phyloP scores from a whole-genome alignment of 2,113 vertebrate species.

The pig (Sus scrofa) region DNA sequence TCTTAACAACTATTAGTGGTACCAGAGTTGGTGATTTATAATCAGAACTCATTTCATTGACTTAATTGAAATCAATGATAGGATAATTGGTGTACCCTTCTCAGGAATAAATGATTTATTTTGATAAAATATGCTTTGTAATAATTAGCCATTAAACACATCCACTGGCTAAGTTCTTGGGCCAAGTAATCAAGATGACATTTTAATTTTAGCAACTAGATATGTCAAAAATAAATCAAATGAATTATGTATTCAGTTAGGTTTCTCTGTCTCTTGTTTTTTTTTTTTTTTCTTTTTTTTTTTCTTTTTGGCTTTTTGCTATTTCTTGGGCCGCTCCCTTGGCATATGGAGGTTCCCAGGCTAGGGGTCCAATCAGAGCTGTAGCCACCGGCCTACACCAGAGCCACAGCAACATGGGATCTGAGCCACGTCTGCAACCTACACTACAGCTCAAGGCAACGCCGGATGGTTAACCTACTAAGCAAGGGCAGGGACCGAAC shows the following conservation, averaged over 20 bases:
- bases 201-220: conserved; percentile 23
- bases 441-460: too few species aligned
- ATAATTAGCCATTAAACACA: background rate
- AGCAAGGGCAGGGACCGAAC: too few species aligned
- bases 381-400: too few species aligned
- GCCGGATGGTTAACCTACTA: too few species aligned
- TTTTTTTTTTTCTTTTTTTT: conserved; percentile 17
- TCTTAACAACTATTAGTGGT: background rate
- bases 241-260: background rate
- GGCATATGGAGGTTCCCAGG: too few species aligned
- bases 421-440: too few species aligned
- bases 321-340: too few species aligned
- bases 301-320: too few species aligned
- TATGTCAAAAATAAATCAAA: background rate
- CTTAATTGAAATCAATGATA: background rate
- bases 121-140: background rate
- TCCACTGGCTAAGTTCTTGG: background rate
- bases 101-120: background rate
- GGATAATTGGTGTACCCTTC: background rate
- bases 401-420: too few species aligned
- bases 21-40: background rate
- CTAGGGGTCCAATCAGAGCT: too few species aligned
- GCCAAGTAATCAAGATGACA: background rate
- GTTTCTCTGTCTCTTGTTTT: background rate
- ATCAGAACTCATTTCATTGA: background rate